phyloP scores from a whole-genome alignment of 2,888 invertebrate species.

The Stenodera caucasica region DNA sequence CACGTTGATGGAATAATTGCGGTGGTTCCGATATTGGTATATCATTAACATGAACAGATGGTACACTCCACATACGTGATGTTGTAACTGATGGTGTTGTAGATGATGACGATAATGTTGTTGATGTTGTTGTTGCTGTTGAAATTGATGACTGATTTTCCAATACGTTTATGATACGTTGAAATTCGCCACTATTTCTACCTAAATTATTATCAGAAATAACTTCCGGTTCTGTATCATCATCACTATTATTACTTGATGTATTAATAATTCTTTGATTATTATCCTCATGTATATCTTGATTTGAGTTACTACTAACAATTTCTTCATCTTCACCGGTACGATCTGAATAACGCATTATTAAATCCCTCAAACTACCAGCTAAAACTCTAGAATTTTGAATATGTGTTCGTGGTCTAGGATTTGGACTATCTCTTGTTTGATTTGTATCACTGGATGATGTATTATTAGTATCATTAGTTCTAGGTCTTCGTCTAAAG shows the following conservation, averaged over 20 bases:
- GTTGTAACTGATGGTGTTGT: constrained; percentile 39
- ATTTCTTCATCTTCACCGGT: constrained; percentile 23
- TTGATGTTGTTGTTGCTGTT: constrained; percentile 11
- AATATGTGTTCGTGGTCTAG: not conserved
- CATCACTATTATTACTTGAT: constrained; percentile 40
- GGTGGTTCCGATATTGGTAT: constrained; percentile 56
- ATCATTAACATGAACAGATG: constrained; percentile 64
- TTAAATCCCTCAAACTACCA: constrained; percentile 25
- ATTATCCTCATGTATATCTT: constrained; percentile 11
- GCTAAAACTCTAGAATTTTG: not conserved
- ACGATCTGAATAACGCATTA: constrained; percentile 31
- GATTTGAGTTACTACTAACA: not conserved
- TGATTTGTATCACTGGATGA: constrained; percentile 17
- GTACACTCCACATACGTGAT: constrained; percentile 41
- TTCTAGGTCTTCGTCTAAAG: constrained; percentile 25
- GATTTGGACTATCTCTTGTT: not conserved
- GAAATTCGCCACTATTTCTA: not conserved
- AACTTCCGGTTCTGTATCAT: constrained; percentile 27
- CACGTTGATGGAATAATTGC: constrained; percentile 33
- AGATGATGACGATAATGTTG: constrained; percentile 30
- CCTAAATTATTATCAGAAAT: constrained; percentile 12
- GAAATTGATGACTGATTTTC: constrained; percentile 34
- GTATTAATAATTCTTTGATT: constrained; percentile 18
- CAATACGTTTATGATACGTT: constrained; percentile 32
- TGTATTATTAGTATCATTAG: constrained; percentile 9